A percentile compares a stretch with the other conserved stretches of the same genome.
These are phyloP conservation scores for Xenus cinereus DNA, from an alignment of 2,113 vertebrate species.

Conservation along the genomic window DNA sequence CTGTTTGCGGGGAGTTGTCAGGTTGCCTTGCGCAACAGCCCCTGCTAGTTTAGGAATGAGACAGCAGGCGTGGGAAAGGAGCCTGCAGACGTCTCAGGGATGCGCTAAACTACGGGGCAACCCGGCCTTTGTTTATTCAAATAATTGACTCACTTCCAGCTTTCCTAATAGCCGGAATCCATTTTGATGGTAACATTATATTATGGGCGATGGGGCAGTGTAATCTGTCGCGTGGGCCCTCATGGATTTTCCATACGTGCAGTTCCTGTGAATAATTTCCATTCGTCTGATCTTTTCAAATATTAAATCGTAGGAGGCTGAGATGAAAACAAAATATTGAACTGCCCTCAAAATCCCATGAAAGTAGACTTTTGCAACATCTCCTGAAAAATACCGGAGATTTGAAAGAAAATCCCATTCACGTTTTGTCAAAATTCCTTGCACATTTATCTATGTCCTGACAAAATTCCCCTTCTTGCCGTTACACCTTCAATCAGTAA, in stretches of 20 bases:
- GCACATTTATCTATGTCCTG: neutral
- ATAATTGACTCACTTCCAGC: slow-evolving; percentile 51
- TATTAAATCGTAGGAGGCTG: neutral
- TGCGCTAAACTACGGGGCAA: neutral
- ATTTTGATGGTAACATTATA: neutral
- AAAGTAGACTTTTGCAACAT: neutral
- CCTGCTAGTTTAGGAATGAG: slow-evolving; percentile 48
- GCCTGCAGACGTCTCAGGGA: neutral
- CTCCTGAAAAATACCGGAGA: neutral
- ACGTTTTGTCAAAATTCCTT: neutral
- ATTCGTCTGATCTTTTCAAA: neutral
- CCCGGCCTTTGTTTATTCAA: slow-evolving; percentile 52
- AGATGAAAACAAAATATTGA: neutral
- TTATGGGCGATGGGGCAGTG: neutral
- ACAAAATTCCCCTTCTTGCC: neutral
- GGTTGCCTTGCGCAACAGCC: slow-evolving; percentile 51
- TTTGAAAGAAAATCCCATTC: neutral
- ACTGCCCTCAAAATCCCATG: neutral
- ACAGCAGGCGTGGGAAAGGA: slow-evolving; percentile 58
- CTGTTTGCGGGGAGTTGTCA: slow-evolving; percentile 29
- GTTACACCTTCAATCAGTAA: neutral
- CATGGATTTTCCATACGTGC: neutral
- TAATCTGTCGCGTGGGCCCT: neutral
- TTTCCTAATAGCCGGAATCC: slow-evolving; percentile 23
- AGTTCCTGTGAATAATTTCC: neutral